A percentile compares a stretch with the other conserved stretches of the same genome.
phyloP scores from a whole-genome alignment of 2,888 invertebrate genomes.

The Drosophila melanosoma region DNA sequence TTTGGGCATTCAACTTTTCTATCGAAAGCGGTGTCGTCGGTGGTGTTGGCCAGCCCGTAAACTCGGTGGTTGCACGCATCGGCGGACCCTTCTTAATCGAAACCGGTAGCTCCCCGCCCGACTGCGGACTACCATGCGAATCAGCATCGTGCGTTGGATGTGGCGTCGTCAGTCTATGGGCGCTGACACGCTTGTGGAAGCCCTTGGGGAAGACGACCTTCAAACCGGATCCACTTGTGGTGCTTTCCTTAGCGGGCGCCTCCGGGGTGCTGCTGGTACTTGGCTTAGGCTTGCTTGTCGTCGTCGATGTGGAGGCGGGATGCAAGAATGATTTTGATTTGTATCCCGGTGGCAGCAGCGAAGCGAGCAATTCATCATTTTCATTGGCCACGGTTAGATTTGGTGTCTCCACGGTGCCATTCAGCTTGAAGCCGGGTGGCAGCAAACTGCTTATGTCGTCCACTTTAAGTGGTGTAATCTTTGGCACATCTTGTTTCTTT shows the following conservation, averaged over 20 bases:
- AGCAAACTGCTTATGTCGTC: slow-evolving; percentile 88
- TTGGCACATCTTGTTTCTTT: slow-evolving; percentile 48
- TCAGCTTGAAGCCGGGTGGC: slow-evolving; percentile 87
- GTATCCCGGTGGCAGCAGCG: slow-evolving; percentile 87
- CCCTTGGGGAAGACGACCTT: slow-evolving; percentile 92
- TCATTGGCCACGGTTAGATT: slow-evolving; percentile 34
- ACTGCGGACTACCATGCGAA: slow-evolving; percentile 83
- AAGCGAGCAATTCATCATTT: slow-evolving; percentile 75
- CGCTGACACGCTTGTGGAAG: slow-evolving; percentile 86
- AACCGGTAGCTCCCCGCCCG: slow-evolving; percentile 85
- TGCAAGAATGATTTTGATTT: slow-evolving; percentile 82
- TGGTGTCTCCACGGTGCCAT: slow-evolving; percentile 49
- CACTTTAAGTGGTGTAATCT: slow-evolving; percentile 77
- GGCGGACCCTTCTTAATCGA: slow-evolving; percentile 95
- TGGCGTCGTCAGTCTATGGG: slow-evolving; percentile 86
- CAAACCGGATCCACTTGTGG: slow-evolving; percentile 75
- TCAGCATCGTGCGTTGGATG: slow-evolving; percentile 84
- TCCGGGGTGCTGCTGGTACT: slow-evolving; percentile 44
- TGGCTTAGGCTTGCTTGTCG: slow-evolving; percentile 49
- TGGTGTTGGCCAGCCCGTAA: slow-evolving; percentile 96
- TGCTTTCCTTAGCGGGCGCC: slow-evolving; percentile 77
- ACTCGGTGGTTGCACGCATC: slow-evolving; percentile 93
- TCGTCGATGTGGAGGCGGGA: slow-evolving; percentile 57
- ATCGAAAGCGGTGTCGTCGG: slow-evolving; percentile 94
- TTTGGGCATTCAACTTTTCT: slow-evolving; percentile 88